phyloP scores from a whole-genome alignment of 2,888 invertebrate species.

The Caenorhabditis wallacei region DNA sequence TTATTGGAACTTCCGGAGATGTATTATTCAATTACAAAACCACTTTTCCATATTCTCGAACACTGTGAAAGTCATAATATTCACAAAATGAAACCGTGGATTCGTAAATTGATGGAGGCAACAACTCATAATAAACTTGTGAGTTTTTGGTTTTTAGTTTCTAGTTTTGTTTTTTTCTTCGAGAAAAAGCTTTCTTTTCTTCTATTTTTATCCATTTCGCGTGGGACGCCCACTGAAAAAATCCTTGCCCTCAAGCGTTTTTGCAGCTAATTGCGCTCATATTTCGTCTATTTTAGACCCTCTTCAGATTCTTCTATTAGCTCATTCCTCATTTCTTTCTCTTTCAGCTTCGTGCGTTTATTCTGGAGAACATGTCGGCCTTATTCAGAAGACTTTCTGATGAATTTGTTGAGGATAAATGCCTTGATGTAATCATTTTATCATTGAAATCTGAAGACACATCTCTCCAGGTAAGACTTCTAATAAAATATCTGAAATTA shows the following conservation, averaged over 20 bases:
- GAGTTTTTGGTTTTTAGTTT: slow-evolving; percentile 15
- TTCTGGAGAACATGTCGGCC: slow-evolving; percentile 79
- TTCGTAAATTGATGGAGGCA: slow-evolving; percentile 77
- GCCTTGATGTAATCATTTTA: slow-evolving; percentile 75
- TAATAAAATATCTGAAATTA: too few species aligned
- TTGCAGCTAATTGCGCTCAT: slow-evolving; percentile 56
- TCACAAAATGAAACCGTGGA: slow-evolving; percentile 79
- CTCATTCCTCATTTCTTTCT: slow-evolving; percentile 4
- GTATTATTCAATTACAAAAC: slow-evolving; percentile 76
- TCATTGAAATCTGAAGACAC: slow-evolving; percentile 74
- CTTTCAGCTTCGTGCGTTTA: slow-evolving; percentile 76
- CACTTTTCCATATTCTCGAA: slow-evolving; percentile 80
- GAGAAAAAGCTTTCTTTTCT: background rate
- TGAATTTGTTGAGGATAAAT: slow-evolving; percentile 80
- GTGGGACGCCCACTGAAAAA: slow-evolving; percentile 6
- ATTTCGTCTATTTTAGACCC: slow-evolving; percentile 33
- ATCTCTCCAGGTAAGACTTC: slow-evolving; percentile 66
- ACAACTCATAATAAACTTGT: slow-evolving; percentile 70
- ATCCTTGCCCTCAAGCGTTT: slow-evolving; percentile 42
- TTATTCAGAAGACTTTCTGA: slow-evolving; percentile 80
- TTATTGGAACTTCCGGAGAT: slow-evolving; percentile 75
- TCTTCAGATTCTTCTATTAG: slow-evolving; percentile 22
- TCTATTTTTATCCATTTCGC: slow-evolving; percentile 22
- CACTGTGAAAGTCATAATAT: slow-evolving; percentile 82
- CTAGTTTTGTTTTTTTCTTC: background rate